A percentile compares a stretch with the other conserved stretches of the same genome.
phyloP scores from a whole-genome alignment of 2,888 invertebrate species.

The Dermolepida albohirtum region DNA sequence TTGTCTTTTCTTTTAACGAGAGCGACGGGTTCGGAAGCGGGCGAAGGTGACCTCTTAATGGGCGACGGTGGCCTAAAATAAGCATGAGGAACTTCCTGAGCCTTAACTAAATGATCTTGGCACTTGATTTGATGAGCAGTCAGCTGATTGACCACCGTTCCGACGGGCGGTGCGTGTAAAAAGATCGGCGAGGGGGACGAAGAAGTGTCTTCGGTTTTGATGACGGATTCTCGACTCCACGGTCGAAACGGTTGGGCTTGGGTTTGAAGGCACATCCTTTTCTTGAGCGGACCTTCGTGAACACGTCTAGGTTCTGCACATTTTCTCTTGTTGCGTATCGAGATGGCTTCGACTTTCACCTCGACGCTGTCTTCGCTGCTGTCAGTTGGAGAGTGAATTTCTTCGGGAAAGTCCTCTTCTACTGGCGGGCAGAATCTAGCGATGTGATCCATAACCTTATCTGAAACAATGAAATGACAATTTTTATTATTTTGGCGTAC shows the following conservation, averaged over 20 bases:
- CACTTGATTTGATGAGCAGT: constrained; percentile 15
- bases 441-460: constrained; percentile 39
- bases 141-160: constrained; percentile 33
- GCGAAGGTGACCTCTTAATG: constrained; percentile 56
- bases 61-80: constrained; percentile 61
- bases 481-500: too few relatives aligned
- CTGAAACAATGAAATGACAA: constrained; percentile 7
- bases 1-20: constrained; percentile 44
- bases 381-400: constrained; percentile 72
- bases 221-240: constrained; percentile 68
- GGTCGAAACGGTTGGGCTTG: constrained; percentile 70
- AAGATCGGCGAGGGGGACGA: constrained; percentile 38
- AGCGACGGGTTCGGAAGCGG: constrained; percentile 40
- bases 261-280: constrained; percentile 71
- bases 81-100: constrained; percentile 40
- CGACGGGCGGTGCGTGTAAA: constrained; percentile 43
- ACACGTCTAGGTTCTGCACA: constrained; percentile 75
- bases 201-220: constrained; percentile 20
- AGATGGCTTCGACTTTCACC: constrained; percentile 72
- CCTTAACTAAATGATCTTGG: constrained; percentile 20
- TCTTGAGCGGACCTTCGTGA: constrained; percentile 75
- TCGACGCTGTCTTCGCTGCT: constrained; percentile 76
- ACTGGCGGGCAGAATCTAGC: constrained; percentile 33
- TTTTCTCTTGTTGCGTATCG: constrained; percentile 75
- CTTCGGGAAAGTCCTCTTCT: constrained; percentile 70